A percentile compares a stretch with the other conserved stretches of the same genome.
These are phyloP conservation scores for Carposina sasakii DNA, from an alignment of 1,140 invertebrate genomes.

Conservation along the genomic window DNA sequence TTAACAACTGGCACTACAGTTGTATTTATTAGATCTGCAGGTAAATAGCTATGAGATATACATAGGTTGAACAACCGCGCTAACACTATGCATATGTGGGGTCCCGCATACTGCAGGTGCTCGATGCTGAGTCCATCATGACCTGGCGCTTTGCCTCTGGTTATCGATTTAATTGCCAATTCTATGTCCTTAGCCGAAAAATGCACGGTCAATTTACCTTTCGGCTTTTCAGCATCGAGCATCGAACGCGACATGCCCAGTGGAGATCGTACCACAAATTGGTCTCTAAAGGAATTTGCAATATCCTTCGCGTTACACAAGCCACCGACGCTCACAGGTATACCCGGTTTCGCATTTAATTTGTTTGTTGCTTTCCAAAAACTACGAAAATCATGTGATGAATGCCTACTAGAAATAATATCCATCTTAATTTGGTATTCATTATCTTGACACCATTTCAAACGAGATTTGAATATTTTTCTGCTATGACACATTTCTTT, in stretches of 20 bases:
- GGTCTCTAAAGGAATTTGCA: neutral
- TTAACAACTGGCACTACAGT: too few species aligned
- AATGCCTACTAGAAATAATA: neutral
- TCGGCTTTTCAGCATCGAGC: neutral
- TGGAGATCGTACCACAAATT: neutral
- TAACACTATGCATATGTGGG: too few species aligned
- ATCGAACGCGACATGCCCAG: neutral
- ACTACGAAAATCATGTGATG: neutral
- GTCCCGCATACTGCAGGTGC: too few species aligned
- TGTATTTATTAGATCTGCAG: too few species aligned
- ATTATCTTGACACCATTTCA: conserved; percentile 10
- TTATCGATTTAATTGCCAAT: neutral
- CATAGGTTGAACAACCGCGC: too few species aligned
- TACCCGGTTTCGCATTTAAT: neutral
- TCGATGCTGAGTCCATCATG: too few species aligned
- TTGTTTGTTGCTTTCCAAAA: conserved; percentile 2
- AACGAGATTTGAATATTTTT: conserved; percentile 5
- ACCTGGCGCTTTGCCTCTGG: conserved; percentile 1
- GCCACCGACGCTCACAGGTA: neutral
- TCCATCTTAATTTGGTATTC: conserved; percentile 6
- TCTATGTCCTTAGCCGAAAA: neutral
- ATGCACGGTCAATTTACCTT: neutral
- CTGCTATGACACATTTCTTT: conserved; percentile 4
- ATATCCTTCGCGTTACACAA: neutral
- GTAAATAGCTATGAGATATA: too few species aligned